Conservation (phyloP, 1,140 invertebrate genomes). For the Pachypeltis micranthus region DNA sequence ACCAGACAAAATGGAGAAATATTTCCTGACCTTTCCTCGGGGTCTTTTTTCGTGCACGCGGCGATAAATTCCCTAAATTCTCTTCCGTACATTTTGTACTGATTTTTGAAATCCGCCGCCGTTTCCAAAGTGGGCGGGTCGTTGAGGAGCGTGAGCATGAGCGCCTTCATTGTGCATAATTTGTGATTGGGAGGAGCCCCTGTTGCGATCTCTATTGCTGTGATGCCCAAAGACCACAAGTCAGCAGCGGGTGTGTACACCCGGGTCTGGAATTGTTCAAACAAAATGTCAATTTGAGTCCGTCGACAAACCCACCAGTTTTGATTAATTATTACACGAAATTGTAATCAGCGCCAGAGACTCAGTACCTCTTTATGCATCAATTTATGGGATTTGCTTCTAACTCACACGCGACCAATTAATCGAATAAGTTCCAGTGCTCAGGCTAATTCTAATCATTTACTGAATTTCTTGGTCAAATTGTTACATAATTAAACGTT, state of each 20-base stretch:
- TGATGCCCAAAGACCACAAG: constrained; percentile 99
- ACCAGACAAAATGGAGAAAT: too few relatives aligned
- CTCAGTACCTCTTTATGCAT: too few relatives aligned
- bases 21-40: constrained; percentile 67
- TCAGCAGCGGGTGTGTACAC: constrained; percentile 99
- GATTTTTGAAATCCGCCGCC: constrained; percentile 89
- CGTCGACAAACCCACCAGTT: too few relatives aligned
- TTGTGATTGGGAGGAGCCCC: constrained; percentile 98
- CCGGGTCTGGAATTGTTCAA: constrained; percentile 73
- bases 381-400: too few relatives aligned
- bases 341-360: too few relatives aligned
- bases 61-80: constrained; percentile 91
- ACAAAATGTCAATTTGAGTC: too few relatives aligned
- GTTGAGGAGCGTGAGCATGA: constrained; percentile 96
- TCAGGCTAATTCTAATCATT: too few relatives aligned
- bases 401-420: too few relatives aligned
- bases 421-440: too few relatives aligned
- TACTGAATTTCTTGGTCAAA: too few relatives aligned
- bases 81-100: constrained; percentile 95
- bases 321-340: too few relatives aligned
- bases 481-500: too few relatives aligned
- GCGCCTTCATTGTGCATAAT: constrained; percentile 86
- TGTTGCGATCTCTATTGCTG: constrained; percentile 96
- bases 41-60: constrained; percentile 91
- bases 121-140: constrained; percentile 95